Evolutionary conservation across 2,888 invertebrate genomes (phyloP).

Genomic region (Idaea aversata): DNA sequence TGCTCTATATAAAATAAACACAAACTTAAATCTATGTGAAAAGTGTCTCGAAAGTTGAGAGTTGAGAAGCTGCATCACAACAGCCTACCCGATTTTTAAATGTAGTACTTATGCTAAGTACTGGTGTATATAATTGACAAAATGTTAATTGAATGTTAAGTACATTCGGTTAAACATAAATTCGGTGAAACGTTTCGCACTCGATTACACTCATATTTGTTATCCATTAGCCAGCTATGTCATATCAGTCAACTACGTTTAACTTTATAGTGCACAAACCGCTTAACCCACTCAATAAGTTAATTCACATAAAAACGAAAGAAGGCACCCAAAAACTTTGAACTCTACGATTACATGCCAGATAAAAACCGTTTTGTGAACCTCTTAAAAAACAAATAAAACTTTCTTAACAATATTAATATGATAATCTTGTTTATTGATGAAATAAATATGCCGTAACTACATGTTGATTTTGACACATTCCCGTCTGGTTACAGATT

Average conservation of each 20-base stretch:
- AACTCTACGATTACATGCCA: neutral
- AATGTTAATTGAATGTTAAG: too few species aligned
- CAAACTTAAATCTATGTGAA: too few species aligned
- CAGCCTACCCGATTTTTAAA: too few species aligned
- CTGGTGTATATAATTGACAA: too few species aligned
- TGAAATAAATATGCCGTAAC: neutral
- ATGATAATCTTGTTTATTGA: neutral
- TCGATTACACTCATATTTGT: neutral
- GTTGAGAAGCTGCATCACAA: too few species aligned
- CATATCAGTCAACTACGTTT: neutral
- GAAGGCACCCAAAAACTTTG: neutral
- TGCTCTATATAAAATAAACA: too few species aligned
- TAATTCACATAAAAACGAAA: neutral
- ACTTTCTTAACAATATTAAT: slow-evolving; percentile 1
- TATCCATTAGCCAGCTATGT: neutral
- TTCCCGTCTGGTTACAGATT: neutral
- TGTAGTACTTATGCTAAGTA: too few species aligned
- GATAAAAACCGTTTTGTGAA: slow-evolving; percentile 1
- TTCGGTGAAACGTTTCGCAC: neutral
- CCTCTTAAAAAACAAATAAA: slow-evolving; percentile 1
- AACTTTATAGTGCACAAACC: slow-evolving; percentile 7
- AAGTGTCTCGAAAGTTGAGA: too few species aligned
- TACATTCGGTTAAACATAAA: too few species aligned
- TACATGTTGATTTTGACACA: neutral
- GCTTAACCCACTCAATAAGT: neutral